Conservation (phyloP, 2,113 vertebrate genomes). For the human (Homo sapiens) region DNA sequence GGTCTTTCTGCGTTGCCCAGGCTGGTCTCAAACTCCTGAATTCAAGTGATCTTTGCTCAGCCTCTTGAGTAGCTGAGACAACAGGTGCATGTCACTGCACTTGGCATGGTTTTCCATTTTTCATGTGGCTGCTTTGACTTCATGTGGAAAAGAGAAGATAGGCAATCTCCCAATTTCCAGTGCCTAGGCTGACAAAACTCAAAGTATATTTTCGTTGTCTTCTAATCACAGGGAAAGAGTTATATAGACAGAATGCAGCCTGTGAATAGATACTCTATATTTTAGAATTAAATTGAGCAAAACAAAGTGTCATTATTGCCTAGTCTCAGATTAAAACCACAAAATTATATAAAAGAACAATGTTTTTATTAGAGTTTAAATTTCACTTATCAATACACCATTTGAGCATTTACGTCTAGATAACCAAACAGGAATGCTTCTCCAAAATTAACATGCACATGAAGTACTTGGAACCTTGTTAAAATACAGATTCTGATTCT, state of each 20-base stretch:
- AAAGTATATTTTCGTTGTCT: neutral
- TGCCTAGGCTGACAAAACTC: neutral
- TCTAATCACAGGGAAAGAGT: neutral
- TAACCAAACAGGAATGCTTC: neutral
- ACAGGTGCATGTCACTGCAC: neutral
- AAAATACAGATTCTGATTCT: neutral
- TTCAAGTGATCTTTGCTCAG: neutral
- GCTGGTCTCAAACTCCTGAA: neutral
- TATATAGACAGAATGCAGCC: rapidly evolving
- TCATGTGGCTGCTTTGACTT: neutral
- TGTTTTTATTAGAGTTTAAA: neutral
- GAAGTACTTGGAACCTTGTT: neutral
- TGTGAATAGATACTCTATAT: neutral
- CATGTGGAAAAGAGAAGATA: neutral
- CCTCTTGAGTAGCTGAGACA: neutral
- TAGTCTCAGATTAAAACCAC: neutral
- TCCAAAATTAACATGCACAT: neutral
- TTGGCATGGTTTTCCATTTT: neutral
- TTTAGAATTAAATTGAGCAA: neutral
- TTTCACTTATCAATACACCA: neutral
- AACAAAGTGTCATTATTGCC: neutral
- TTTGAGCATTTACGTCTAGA: neutral
- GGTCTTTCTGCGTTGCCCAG: neutral
- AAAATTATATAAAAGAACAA: neutral
- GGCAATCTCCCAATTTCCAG: neutral